These are phyloP conservation scores for Bombus fervidus DNA, from an alignment of 1,140 invertebrate genomes.

Conservation along the genomic window DNA sequence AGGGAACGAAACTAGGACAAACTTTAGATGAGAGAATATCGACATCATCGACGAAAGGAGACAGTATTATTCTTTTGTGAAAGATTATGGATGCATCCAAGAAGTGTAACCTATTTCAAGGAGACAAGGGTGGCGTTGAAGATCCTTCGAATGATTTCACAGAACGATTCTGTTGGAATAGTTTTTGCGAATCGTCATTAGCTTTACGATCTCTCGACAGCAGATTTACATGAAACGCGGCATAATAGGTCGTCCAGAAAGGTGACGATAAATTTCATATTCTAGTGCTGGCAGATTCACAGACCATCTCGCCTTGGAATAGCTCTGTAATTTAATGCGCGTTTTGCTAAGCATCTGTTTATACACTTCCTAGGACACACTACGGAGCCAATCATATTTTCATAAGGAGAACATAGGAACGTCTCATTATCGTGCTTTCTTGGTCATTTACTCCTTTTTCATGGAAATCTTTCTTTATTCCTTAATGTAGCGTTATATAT, in stretches of 20 bases:
- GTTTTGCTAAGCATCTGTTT: constrained; percentile 60
- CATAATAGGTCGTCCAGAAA: constrained; percentile 69
- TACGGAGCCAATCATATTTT: constrained; percentile 59
- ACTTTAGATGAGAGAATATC: constrained; percentile 53
- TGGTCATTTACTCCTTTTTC: constrained; percentile 18
- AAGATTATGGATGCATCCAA: constrained; percentile 25
- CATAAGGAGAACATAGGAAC: constrained; percentile 35
- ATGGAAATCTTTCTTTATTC: neutral
- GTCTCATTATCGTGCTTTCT: constrained; percentile 51
- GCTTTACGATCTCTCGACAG: constrained; percentile 71
- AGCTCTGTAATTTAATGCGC: constrained; percentile 67
- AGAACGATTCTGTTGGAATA: constrained; percentile 2
- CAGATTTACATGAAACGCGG: constrained; percentile 71
- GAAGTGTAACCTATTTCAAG: neutral
- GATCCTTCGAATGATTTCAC: constrained; percentile 9
- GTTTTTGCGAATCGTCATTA: constrained; percentile 69
- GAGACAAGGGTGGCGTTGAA: neutral
- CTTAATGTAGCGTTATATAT: constrained; percentile 1
- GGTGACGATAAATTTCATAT: constrained; percentile 77
- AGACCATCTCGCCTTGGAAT: constrained; percentile 47
- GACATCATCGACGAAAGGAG: constrained; percentile 34
- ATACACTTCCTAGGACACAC: constrained; percentile 50
- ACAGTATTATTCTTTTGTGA: constrained; percentile 43
- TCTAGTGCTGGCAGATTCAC: constrained; percentile 73
- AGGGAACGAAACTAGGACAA: constrained; percentile 37